Base-by-base conservation (phyloP, 1,140 invertebrate species). In the Drosophila seguyi region DNA sequence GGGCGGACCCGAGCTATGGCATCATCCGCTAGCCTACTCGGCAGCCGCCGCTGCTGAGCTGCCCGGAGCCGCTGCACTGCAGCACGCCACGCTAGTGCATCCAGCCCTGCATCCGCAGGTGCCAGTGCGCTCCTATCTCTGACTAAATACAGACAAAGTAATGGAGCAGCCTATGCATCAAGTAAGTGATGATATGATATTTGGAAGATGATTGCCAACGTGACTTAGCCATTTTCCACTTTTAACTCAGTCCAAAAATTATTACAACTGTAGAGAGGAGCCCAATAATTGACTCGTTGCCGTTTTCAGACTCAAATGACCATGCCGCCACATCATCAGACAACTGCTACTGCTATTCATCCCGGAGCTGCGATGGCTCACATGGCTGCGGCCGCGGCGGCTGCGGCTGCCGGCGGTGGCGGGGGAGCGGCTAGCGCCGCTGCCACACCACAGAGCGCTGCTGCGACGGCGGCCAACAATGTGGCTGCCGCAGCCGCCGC, bases 21-120 rank as follows among this genome's bases (percentile, higher is more conserved):
- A 97, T 93, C 97, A 98, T 94, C 97, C 97, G 90, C 94, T 98
- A 93, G 96, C 97, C 66, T 97, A 97, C 93, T 95, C 95, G 62
- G 94, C 95, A 61, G 94, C 95, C 66, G 96, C 96, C 55, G 96
- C 96, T 61, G 95, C 95, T 56, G 97, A 98, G 93, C 94, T 98
- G 91, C 97, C 96, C 67, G 95, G 95, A 36, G 95, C 96, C 44
- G 92, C 92, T 61, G 95, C 96, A 55, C 94, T 98, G 80, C 97
- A 98, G 93, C 97, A 98, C 93, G 96, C 96, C 75, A 96, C 96
- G 59, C 95, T 98, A 82, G 97, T 99, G 82, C 98, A 99, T 94
- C 98, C 98, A 92, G 98, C 98, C 93, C 96, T 98, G 93, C 97
- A 99, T 94, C 97, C 98, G 93, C 98, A 99, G 95, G 97, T 98